phyloP scores from a whole-genome alignment of 1,140 invertebrate genomes.

The Caerostris extrusa region DNA sequence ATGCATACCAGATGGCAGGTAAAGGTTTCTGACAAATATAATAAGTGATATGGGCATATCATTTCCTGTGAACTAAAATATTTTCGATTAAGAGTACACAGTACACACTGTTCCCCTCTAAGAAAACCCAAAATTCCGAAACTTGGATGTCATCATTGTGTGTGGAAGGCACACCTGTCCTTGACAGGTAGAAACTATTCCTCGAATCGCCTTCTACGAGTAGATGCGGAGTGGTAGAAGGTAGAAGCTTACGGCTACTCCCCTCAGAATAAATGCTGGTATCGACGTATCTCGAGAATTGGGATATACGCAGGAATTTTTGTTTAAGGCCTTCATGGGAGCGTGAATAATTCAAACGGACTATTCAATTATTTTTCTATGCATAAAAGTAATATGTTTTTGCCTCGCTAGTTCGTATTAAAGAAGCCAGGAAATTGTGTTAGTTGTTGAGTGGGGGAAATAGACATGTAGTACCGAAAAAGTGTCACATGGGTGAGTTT shows the following conservation, averaged over 20 bases:
- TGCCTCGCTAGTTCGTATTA: neutral
- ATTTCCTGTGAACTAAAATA: constrained; percentile 32
- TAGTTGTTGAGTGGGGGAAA: neutral
- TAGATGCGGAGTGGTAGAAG: neutral
- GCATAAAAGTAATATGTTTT: neutral
- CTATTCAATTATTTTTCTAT: constrained; percentile 50
- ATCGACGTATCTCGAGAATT: neutral
- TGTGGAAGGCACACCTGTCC: constrained; percentile 44
- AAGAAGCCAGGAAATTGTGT: neutral
- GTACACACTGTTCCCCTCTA: neutral
- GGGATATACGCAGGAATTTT: constrained; percentile 5
- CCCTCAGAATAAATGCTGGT: constrained; percentile 41
- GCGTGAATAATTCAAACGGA: constrained; percentile 61
- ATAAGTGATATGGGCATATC: constrained; percentile 38
- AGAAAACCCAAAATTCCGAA: constrained; percentile 6
- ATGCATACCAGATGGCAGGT: constrained; percentile 1
- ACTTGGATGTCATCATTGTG: constrained; percentile 58
- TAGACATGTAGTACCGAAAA: neutral
- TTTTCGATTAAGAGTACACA: constrained; percentile 39
- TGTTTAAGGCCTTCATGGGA: constrained; percentile 14
- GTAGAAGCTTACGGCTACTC: neutral
- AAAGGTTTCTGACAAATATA: neutral
- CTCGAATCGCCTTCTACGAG: neutral
- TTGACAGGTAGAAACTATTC: constrained; percentile 57
- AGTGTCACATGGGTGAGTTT: neutral